Evolutionary conservation across 2,888 invertebrate species (phyloP), one percentile per base, ranked within the genome.

Genomic region (Agrochola lota): DNA sequence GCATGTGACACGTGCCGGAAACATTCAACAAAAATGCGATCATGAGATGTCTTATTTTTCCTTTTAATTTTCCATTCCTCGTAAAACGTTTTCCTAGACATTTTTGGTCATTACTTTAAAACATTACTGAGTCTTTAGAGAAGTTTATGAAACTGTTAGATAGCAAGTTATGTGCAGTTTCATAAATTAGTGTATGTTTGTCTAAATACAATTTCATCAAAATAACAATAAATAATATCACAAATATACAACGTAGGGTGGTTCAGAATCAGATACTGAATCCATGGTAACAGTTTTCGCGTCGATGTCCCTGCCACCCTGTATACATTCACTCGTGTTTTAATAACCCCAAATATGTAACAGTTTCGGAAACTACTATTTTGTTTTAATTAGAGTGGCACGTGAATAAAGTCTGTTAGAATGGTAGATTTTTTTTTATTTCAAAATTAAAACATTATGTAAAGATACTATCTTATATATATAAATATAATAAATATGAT

Each of bases 1-100:
- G 35, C 64, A 35, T 5, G 15, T 60, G 78, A 72, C 35, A 62
- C 35, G 35, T 67, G 57, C n/a, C 43, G 43, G n/a, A 80, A 78
- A 72, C 20, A 64, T n/a, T 52, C 20, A 9, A 40, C 17, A 59
- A 77, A 57, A 67, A 30, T 62, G 67, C n/a, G 30, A 43, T 55
- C 49, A 72, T 17, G 52, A 30, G n/a, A 20, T 26, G 26, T 17
- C 11, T 9, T 43, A 76, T 66, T 30, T 77, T 30, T 30, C 17
- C 8, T 43, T 49, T 49, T 11, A 30, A 77, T 55, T 63, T 75
- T 76, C n/a, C 62, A 43, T 55, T 35, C 20, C 0, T 52, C 15
- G 30, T n/a, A 20, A 30, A n/a, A 46, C 11, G 17, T 30, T 67
- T 46, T 15, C 15, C 43, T 66, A 67, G 59, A 59, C 2, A n/a